Evolutionary conservation across 2,113 vertebrate genomes (phyloP).

Genomic region (Pycnonotus jocosus): DNA sequence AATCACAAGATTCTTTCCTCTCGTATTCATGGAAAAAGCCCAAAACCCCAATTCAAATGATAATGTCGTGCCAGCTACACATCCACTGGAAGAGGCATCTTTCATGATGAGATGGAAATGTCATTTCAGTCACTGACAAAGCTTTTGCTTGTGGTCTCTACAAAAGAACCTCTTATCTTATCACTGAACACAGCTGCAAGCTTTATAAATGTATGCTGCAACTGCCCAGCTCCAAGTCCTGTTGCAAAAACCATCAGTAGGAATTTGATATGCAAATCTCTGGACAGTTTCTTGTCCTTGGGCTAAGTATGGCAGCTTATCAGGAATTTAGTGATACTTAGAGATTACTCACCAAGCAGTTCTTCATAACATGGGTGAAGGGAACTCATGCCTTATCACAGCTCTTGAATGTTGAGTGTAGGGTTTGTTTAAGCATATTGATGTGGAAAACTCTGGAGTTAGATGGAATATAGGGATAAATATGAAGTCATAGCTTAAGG

Average conservation of each 20-base stretch:
- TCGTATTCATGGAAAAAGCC: neutral
- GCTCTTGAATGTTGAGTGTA: neutral
- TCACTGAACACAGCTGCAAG: constrained; percentile 30
- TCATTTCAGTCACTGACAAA: constrained; percentile 1
- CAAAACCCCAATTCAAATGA: neutral
- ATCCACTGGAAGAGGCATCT: neutral
- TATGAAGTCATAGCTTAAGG: neutral
- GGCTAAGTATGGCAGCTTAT: constrained; percentile 18
- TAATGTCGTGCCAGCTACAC: neutral
- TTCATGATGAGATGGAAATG: constrained; percentile 3
- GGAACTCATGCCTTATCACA: neutral
- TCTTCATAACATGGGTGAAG: neutral
- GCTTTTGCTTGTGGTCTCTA: neutral
- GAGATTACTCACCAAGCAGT: neutral
- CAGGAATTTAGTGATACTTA: constrained; percentile 6
- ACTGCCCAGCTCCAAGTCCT: neutral
- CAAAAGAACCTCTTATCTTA: constrained; percentile 41
- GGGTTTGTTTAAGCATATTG: neutral
- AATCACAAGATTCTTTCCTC: neutral
- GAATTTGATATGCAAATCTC: constrained; percentile 50
- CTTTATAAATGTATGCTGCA: neutral
- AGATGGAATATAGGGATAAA: neutral
- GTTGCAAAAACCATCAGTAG: neutral
- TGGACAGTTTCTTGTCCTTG: constrained; percentile 12
- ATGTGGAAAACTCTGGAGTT: neutral